Evolutionary conservation across 2,888 invertebrate genomes (phyloP).

Genomic region (Timandra comae): DNA sequence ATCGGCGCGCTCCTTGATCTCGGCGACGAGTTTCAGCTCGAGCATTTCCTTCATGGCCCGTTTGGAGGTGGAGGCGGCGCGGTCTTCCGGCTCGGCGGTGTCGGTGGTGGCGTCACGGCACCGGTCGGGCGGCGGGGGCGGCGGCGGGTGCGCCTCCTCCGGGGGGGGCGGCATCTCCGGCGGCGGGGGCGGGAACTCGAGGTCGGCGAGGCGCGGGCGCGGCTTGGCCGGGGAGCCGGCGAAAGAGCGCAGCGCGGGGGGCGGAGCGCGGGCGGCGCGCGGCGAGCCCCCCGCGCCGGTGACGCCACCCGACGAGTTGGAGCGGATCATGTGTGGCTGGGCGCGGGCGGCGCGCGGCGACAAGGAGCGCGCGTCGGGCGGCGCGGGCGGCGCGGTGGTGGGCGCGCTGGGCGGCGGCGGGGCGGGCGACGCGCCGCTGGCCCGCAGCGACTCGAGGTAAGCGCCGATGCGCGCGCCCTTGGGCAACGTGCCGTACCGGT

Average conservation of each 20-base stretch:
- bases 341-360: conserved; percentile 82
- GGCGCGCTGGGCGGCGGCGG: conserved; percentile 57
- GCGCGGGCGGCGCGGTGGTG: conserved; percentile 60
- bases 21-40: conserved; percentile 86
- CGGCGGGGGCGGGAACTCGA: conserved; percentile 93
- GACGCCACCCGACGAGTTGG: conserved; percentile 91
- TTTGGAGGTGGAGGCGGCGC: conserved; percentile 64
- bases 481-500: conserved; percentile 96
- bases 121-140: conserved; percentile 72
- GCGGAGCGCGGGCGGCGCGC: conserved; percentile 49
- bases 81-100: conserved; percentile 59
- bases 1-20: conserved; percentile 87
- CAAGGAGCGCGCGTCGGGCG: conserved; percentile 67
- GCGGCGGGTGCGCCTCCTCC: conserved; percentile 50
- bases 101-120: too few species aligned
- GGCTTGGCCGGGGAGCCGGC: conserved; percentile 83
- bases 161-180: conserved; percentile 76
- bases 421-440: conserved; percentile 74
- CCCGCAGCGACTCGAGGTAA: conserved; percentile 94
- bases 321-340: conserved; percentile 90
- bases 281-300: conserved; percentile 72
- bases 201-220: conserved; percentile 85
- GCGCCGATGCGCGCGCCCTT: conserved; percentile 98
- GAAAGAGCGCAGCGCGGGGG: conserved; percentile 70
- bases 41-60: conserved; percentile 87